Conservation (phyloP, 2,113 vertebrate genomes). For the Rafetus swinhoei region DNA sequence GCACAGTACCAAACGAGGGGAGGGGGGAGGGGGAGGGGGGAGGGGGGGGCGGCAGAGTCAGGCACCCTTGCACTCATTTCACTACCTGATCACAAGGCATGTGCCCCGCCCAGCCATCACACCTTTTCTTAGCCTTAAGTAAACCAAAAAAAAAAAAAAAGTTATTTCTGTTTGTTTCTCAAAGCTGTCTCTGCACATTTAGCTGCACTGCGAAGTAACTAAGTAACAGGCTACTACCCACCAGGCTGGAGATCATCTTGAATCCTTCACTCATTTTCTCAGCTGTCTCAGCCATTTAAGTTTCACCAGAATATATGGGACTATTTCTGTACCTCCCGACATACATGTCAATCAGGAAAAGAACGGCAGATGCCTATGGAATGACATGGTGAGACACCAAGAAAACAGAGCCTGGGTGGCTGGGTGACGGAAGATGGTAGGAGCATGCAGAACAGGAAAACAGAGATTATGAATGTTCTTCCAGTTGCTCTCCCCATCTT, state of each 20-base stretch:
- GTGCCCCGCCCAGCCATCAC: not conserved
- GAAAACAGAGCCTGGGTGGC: not conserved
- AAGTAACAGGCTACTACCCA: not conserved
- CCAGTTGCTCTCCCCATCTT: not conserved
- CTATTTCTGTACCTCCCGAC: conserved; percentile 7
- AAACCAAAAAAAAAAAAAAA: not conserved
- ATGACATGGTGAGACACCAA: not conserved
- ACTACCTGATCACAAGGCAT: not conserved
- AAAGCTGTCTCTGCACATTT: not conserved
- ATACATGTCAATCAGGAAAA: not conserved
- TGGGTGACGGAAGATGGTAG: not conserved
- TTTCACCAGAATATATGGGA: conserved; percentile 11
- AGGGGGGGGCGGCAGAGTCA: not conserved
- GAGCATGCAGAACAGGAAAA: not conserved
- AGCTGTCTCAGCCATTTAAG: not conserved
- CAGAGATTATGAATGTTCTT: not conserved
- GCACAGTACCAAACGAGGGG: not conserved
- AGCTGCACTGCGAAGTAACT: not conserved
- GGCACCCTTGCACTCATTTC: not conserved
- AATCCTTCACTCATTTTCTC: conserved; percentile 41
- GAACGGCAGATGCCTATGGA: not conserved
- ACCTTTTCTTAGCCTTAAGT: not conserved
- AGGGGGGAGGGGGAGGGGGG: not conserved
- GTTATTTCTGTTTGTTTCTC: not conserved
- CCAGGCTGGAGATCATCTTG: conserved; percentile 14